Conservation (phyloP, 2,888 invertebrate species). For the Diloba caeruleocephala region DNA sequence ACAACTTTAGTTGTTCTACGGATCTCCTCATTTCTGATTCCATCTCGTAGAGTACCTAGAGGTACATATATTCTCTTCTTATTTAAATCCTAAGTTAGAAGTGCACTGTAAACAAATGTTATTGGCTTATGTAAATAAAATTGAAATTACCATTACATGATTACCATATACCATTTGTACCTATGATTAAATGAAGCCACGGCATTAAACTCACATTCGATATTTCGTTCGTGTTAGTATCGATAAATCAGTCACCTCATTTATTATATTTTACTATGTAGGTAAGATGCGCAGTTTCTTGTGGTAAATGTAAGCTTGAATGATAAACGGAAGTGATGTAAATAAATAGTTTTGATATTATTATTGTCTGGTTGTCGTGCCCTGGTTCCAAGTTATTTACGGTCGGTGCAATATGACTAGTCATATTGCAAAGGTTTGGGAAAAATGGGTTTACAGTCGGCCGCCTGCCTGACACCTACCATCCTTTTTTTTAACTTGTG, state of each 20-base stretch:
- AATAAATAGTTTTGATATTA: too few species aligned
- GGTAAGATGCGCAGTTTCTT: conserved; percentile 14
- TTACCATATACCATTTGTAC: conserved; percentile 53
- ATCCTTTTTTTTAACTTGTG: too few species aligned
- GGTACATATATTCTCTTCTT: neutral
- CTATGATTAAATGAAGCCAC: conserved; percentile 45
- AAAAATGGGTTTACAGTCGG: too few species aligned
- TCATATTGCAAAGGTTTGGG: too few species aligned
- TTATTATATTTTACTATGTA: conserved; percentile 29
- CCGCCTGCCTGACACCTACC: too few species aligned
- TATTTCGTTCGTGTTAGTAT: conserved; percentile 44
- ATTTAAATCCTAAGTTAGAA: conserved; percentile 17
- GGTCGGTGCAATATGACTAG: too few species aligned
- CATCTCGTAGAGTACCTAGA: neutral
- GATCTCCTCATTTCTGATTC: too few species aligned
- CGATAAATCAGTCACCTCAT: conserved; percentile 46
- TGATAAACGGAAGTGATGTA: neutral
- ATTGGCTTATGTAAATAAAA: conserved; percentile 44
- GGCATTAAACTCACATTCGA: conserved; percentile 54
- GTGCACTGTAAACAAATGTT: conserved; percentile 41
- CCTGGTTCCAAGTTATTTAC: too few species aligned
- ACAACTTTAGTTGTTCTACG: too few species aligned
- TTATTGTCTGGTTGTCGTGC: too few species aligned
- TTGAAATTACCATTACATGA: conserved; percentile 44
- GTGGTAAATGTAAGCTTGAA: conserved; percentile 6